phyloP scores from a whole-genome alignment of 2,888 invertebrate species.

The Melieria crassipennis region DNA sequence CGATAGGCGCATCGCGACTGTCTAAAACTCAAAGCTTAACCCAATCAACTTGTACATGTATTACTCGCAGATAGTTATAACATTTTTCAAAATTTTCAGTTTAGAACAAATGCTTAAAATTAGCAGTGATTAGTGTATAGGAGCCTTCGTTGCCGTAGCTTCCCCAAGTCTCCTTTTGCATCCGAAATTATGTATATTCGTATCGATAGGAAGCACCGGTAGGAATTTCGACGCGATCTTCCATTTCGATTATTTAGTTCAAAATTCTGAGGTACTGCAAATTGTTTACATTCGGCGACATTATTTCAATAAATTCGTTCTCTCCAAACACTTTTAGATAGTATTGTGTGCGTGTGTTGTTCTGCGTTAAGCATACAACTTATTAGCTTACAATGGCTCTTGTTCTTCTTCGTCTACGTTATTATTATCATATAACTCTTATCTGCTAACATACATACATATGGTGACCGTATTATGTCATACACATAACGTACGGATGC shows the following conservation, averaged over 20 bases:
- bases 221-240: too few species aligned
- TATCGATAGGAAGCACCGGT: too few species aligned
- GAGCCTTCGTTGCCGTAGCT: conserved; percentile 10
- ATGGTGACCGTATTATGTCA: conserved; percentile 5
- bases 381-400: neutral
- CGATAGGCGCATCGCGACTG: neutral
- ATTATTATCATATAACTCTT: neutral
- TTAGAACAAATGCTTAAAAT: conserved; percentile 12
- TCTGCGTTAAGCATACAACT: neutral
- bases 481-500: neutral
- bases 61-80: conserved; percentile 10
- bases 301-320: too few species aligned
- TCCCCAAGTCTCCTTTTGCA: neutral
- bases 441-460: neutral
- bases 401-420: neutral
- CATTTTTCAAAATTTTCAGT: neutral
- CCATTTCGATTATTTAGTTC: too few species aligned
- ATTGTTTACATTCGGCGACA: too few species aligned
- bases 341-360: too few species aligned
- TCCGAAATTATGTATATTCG: too few species aligned
- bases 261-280: neutral
- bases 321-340: too few species aligned
- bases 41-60: conserved; percentile 22
- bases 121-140: conserved; percentile 4
- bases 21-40: conserved; percentile 5